Evolutionary conservation across 2,888 invertebrate genomes (phyloP), one percentile per base, ranked within the genome.

Genomic region (Homarus gammarus): DNA sequence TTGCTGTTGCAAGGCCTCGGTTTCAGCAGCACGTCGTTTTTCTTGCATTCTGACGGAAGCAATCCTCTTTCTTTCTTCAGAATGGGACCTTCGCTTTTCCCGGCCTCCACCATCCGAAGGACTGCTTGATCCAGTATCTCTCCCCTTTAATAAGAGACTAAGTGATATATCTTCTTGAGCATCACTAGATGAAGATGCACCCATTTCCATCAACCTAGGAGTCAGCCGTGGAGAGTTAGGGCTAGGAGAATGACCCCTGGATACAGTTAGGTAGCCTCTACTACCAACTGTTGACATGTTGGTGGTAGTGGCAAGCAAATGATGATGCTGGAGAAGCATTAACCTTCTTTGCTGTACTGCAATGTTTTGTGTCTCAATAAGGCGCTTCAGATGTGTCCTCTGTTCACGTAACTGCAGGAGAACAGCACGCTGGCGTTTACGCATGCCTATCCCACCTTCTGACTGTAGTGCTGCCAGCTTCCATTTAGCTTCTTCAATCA

Each of bases 401-500:
- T 92, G 92, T 61, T 90, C 90, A 2, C 86, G 81, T 22, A 92
- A 77, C n/a, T 85, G 86, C 15, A 90, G 86, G n/a, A 90, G 61
- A 77, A 92, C 78, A 1, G 88, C 92, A 36, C 90, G 61, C 49
- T 92, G 90, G 5, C 81, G 78, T 73, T 89, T 88, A 6, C 92
- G 78, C n/a, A 89, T 22, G 18, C 84, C 70, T 31, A 84, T 61
- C 18, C 90, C 90, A 18, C 90, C 86, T 36, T 92, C 92, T 22
- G 84, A 72, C 51, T 92, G 88, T 6, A 90, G 68, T 27, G 83
- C 72, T 51, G 84, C 68, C 70, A 92, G 44, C 31, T 90, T 92
- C 86, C 87, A 79, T 75, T 73, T 82, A 40, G 90, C 86, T 64
- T 92, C 92, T 64, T 92, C 89, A 51, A 92, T 84, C 33, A 92